phyloP scores from a whole-genome alignment of 2,113 vertebrate genomes.

The Hippocampus zosterae region DNA sequence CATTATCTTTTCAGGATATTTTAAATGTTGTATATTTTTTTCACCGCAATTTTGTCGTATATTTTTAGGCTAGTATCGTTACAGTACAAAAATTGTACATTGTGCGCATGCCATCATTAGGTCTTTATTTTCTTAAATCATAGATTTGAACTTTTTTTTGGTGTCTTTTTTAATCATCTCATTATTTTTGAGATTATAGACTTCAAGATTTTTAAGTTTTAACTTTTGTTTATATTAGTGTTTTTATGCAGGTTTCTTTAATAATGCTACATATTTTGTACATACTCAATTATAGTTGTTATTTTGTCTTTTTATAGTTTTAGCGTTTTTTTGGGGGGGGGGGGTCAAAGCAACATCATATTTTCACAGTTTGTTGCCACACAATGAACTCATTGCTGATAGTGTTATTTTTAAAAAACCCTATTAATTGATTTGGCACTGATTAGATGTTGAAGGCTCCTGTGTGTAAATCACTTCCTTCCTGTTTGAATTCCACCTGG shows the following conservation, averaged over 20 bases:
- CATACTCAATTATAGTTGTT: no score
- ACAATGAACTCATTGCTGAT: neutral
- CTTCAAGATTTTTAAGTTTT: neutral
- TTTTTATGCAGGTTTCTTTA: neutral
- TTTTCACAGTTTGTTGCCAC: neutral
- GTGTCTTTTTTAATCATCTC: no score
- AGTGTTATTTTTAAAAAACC: neutral
- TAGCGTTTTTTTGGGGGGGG: neutral
- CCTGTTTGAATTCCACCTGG: constrained; percentile 33
- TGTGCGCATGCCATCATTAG: no score
- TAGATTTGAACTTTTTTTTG: no score
- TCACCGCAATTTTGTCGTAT: no score
- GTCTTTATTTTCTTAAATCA: no score
- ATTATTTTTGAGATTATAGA: neutral
- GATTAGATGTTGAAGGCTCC: neutral
- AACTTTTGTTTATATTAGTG: neutral
- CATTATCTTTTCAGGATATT: neutral
- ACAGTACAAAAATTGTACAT: no score
- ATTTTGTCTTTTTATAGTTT: neutral
- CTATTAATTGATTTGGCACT: neutral
- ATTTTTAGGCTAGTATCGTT: no score
- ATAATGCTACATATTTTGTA: neutral
- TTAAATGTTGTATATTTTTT: neutral
- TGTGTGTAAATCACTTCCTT: neutral
- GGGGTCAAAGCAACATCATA: neutral